These are phyloP conservation scores for Caranx ignobilis DNA, from an alignment of 2,113 vertebrate genomes.

Conservation along the genomic window DNA sequence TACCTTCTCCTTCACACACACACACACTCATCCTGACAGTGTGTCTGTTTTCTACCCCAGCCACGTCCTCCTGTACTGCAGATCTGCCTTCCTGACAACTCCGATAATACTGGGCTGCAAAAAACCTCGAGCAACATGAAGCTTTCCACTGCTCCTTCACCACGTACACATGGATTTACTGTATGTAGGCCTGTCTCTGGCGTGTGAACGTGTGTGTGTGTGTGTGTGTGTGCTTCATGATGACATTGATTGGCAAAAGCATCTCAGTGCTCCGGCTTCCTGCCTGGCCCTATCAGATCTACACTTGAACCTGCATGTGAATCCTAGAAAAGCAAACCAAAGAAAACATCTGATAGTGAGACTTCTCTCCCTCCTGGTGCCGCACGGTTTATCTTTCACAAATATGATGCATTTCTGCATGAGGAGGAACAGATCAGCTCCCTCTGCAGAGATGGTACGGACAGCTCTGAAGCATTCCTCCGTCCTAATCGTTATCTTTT, in stretches of 20 bases:
- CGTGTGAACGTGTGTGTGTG: conserved; percentile 13
- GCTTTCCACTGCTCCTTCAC: conserved; percentile 48
- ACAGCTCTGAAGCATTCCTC: conserved; percentile 21
- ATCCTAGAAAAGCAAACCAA: conserved; percentile 36
- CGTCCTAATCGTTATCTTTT: conserved; percentile 46
- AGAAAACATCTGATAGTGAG: conserved; percentile 48
- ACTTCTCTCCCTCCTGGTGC: conserved; percentile 15
- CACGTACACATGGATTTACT: conserved; percentile 24
- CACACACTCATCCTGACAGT: conserved; percentile 29
- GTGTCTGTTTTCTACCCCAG: conserved; percentile 57
- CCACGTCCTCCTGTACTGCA: conserved; percentile 66
- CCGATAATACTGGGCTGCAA: conserved; percentile 65
- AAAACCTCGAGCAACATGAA: conserved; percentile 66
- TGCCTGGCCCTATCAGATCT: conserved; percentile 69
- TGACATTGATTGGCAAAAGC: conserved; percentile 67
- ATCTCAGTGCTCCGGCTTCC: conserved; percentile 59
- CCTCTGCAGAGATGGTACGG: conserved; percentile 12
- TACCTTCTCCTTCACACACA: neutral
- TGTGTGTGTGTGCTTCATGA: conserved; percentile 47
- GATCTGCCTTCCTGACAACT: conserved; percentile 72
- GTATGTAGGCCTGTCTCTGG: conserved; percentile 19
- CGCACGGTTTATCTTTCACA: conserved; percentile 55
- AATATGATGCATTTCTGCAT: conserved; percentile 50
- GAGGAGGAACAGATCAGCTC: conserved; percentile 19
- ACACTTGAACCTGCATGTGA: conserved; percentile 57